Evolutionary conservation across 2,888 invertebrate genomes (phyloP).

Genomic region (Xestia sexstrigata): DNA sequence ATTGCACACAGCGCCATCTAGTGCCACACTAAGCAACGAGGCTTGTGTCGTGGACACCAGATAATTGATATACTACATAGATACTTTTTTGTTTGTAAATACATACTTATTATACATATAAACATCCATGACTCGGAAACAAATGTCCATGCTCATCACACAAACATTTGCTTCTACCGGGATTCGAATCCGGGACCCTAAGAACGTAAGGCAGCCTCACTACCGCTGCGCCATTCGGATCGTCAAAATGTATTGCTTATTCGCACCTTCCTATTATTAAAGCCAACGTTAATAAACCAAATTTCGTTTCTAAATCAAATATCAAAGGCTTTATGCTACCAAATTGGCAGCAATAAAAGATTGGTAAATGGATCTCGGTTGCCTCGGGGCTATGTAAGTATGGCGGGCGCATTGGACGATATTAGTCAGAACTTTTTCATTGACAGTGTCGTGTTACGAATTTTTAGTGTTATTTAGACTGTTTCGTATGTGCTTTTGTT

Average conservation of each 20-base stretch:
- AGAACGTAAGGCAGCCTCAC: too few relatives aligned
- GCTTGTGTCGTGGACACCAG: too few relatives aligned
- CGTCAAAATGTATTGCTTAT: conserved; percentile 61
- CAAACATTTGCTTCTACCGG: too few relatives aligned
- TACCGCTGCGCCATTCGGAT: too few relatives aligned
- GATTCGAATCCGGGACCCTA: too few relatives aligned
- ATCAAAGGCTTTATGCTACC: conserved; percentile 67
- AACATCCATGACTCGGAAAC: too few relatives aligned
- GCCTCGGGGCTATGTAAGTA: conserved; percentile 53
- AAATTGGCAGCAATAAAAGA: conserved; percentile 67
- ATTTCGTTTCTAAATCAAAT: conserved; percentile 74
- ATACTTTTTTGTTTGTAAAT: too few relatives aligned
- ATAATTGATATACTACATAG: too few relatives aligned
- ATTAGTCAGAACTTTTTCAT: conserved; percentile 39
- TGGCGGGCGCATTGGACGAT: conserved; percentile 22
- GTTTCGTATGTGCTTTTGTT: not conserved
- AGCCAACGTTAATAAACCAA: conserved; percentile 68
- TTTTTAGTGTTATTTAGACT: conserved; percentile 45
- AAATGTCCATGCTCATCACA: too few relatives aligned
- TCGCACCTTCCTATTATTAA: conserved; percentile 60
- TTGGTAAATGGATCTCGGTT: conserved; percentile 58
- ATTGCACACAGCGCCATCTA: too few relatives aligned
- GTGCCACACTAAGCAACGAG: too few relatives aligned
- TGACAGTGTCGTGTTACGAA: conserved; percentile 50
- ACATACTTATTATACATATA: too few relatives aligned